phyloP scores from a whole-genome alignment of 2,888 invertebrate genomes.

The Leucophora obtusa region DNA sequence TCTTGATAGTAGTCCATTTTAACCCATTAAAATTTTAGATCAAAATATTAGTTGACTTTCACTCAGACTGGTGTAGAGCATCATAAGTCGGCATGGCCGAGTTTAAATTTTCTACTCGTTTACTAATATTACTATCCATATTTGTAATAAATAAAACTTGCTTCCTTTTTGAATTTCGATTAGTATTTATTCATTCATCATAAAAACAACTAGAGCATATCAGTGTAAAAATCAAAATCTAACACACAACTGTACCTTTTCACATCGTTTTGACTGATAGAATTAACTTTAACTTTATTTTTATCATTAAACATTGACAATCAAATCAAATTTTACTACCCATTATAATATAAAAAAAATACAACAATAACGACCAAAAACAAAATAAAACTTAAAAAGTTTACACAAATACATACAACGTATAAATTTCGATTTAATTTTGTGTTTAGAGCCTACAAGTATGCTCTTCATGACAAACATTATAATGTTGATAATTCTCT shows the following conservation, averaged over 20 bases:
- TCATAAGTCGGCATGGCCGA: too few species aligned
- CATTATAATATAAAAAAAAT: conserved; percentile 62
- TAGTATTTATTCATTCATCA: conserved; percentile 47
- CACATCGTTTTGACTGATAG: neutral
- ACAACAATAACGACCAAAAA: conserved; percentile 21
- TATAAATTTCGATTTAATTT: conserved; percentile 49
- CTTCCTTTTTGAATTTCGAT: neutral
- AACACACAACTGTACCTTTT: conserved; percentile 50
- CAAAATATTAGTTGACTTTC: too few species aligned
- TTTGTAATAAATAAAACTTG: conserved; percentile 37
- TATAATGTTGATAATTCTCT: conserved; percentile 39
- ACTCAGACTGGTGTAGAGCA: too few species aligned
- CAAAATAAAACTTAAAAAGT: conserved; percentile 55
- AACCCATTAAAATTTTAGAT: too few species aligned
- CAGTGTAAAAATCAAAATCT: conserved; percentile 49
- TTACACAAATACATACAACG: conserved; percentile 16
- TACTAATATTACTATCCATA: too few species aligned
- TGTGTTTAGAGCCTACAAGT: conserved; percentile 56
- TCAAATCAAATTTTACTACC: conserved; percentile 64
- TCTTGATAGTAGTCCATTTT: too few species aligned
- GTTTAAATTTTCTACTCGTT: too few species aligned
- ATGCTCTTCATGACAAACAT: conserved; percentile 60
- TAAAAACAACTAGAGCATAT: conserved; percentile 59
- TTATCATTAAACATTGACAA: conserved; percentile 63
- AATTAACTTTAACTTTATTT: conserved; percentile 54